Evolutionary conservation across 2,797 vertebrate genomes (phyloP).

Genomic region (Neopelma chrysocephalum): DNA sequence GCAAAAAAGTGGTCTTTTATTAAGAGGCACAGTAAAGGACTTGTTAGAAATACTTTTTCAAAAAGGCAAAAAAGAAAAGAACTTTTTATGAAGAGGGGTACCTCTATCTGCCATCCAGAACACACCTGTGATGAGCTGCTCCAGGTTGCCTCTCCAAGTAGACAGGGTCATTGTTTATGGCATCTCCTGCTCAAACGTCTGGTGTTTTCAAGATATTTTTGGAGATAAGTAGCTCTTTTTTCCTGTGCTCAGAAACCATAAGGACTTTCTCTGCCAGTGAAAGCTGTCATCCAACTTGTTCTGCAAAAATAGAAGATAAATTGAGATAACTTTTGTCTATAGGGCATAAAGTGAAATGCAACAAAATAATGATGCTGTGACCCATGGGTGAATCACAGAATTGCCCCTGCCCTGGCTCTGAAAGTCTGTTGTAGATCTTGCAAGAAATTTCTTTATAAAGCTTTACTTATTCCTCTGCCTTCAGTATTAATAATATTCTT

Average conservation of each 20-base stretch:
- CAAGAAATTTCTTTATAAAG: background rate
- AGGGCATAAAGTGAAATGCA: background rate
- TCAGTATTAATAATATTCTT: background rate
- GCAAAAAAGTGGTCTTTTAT: background rate
- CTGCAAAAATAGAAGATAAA: background rate
- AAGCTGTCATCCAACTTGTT: background rate
- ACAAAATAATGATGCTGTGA: background rate
- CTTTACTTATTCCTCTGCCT: background rate
- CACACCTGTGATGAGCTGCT: constrained; percentile 20
- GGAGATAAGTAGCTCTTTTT: constrained; percentile 16
- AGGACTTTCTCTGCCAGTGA: background rate
- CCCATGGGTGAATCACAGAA: background rate
- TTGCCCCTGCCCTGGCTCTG: background rate
- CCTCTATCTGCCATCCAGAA: constrained; percentile 5
- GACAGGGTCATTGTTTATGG: constrained; percentile 7
- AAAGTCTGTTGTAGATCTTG: background rate
- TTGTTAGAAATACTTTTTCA: background rate
- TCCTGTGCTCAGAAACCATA: background rate
- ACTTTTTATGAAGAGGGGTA: background rate
- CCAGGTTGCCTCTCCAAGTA: constrained; percentile 28
- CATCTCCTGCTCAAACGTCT: constrained; percentile 49
- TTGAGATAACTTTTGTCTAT: background rate
- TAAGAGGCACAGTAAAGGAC: background rate
- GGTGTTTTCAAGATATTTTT: constrained; percentile 53
- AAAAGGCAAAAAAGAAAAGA: background rate